Base-by-base conservation (phyloP, 2,113 vertebrate species). In the Leucoraja erinaceus region DNA sequence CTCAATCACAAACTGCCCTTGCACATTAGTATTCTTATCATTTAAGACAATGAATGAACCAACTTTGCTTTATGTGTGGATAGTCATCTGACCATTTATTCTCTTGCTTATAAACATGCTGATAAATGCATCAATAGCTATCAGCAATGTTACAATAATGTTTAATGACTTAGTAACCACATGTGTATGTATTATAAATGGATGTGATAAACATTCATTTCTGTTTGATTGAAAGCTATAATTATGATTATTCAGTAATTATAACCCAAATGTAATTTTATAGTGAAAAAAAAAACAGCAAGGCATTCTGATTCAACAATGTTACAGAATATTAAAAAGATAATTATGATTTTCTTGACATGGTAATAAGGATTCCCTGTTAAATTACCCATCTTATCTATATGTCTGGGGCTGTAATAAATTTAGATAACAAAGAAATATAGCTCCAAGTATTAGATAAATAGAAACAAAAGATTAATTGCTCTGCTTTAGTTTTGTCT, bases 241-340 rank as follows among this genome's bases (percentile, higher is more conserved):
- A 91, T 91, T 72, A 72, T 91, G 38, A 28, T 72, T 91, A 91
- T 70, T 91, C 90, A 91, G 90, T 91, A 91, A 91, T n/a, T 91
- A 91, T 91, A 91, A 91, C 25, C 31, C 38, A 91, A 91, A n/a
- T 91, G 90, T 91, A 91, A 91, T 72, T 91, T 91, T 72, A 54
- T 38, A 91, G 66, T 72, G 90, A 74, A 91, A 91, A 74, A 74
- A 47, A 38, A 31, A 72, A 72, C 66, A 91, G 72, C 90, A 61
- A 47, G 68, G 83, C 56, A 88, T 88, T 31, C 83, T 88, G 83
- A 88, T 88, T 63, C 59, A 88, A 33, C 61, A 88, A 88, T 63
- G 59, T 88, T 88, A 63, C 83, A 88, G 83, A 88, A 88, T 88
- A 88, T 63, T 88, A 88, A 88, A 88, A 88, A 63, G 83, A 18